These are phyloP conservation scores for Turritopsis dohrnii DNA, from an alignment of 30 jellyfish, hydroid and myxozoan genomes.

Conservation along the genomic window DNA sequence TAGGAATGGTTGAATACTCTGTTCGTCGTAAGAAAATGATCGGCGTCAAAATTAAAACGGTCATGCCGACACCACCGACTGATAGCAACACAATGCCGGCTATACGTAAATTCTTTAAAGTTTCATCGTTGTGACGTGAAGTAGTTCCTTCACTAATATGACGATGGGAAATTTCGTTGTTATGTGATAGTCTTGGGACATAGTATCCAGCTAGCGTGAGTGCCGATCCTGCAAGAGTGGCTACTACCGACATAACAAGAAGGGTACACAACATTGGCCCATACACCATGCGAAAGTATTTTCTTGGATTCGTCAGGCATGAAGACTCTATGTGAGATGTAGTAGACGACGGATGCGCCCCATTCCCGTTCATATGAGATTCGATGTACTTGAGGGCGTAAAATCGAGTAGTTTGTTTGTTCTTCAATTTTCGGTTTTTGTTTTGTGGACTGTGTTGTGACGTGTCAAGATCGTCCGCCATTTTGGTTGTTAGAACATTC, in stretches of 20 bases:
- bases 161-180: background rate
- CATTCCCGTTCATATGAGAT: constrained; percentile 1
- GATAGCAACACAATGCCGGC: constrained; percentile 5
- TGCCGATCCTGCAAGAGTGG: background rate
- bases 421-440: background rate
- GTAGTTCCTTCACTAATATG: background rate
- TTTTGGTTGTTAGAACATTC: background rate
- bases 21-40: constrained; percentile 8
- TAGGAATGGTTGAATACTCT: background rate
- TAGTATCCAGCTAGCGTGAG: constrained; percentile 16
- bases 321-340: background rate
- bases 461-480: background rate
- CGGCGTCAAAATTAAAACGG: constrained; percentile 6
- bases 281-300: constrained; percentile 23
- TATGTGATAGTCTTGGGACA: background rate
- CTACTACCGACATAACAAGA: background rate
- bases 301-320: background rate
- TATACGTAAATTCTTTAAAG: background rate
- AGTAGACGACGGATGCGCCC: background rate
- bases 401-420: background rate
- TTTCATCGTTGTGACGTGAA: background rate
- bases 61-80: constrained; percentile 12
- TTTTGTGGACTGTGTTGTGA: background rate
- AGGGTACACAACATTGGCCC: constrained; percentile 21
- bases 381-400: background rate